phyloP scores from a whole-genome alignment of 2,888 invertebrate genomes.

The Pollenia labialis region DNA sequence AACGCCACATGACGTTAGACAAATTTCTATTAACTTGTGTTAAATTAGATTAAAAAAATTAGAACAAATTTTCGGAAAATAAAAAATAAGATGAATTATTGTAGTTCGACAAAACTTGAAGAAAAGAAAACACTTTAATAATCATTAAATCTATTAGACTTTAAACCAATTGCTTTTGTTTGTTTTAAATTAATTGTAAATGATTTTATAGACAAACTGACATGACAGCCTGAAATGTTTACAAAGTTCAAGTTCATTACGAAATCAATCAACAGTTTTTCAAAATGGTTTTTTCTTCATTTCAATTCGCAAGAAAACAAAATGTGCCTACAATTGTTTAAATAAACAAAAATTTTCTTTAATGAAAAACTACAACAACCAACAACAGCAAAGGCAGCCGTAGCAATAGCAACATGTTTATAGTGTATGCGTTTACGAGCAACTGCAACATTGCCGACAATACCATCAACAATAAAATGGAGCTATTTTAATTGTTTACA shows the following conservation, averaged over 20 bases:
- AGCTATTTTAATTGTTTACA: conserved; percentile 73
- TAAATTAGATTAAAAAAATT: conserved; percentile 3
- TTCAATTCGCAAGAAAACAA: conserved; percentile 6
- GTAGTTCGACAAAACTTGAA: background rate
- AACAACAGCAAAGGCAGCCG: background rate
- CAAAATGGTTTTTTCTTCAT: conserved; percentile 3
- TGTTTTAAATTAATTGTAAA: conserved; percentile 18
- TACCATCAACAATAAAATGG: conserved; percentile 22
- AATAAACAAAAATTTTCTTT: conserved; percentile 42
- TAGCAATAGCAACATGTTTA: background rate
- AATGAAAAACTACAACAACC: conserved; percentile 44
- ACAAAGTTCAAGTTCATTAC: conserved; percentile 69
- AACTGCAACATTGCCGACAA: conserved; percentile 32
- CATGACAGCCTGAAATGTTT: conserved; percentile 55
- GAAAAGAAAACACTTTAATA: conserved; percentile 14
- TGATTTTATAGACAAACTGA: conserved; percentile 30
- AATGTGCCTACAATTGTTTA: conserved; percentile 21
- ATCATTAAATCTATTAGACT: conserved; percentile 19
- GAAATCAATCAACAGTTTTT: conserved; percentile 66
- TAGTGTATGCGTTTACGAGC: background rate
- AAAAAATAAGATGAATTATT: conserved; percentile 22
- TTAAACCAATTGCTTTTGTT: conserved; percentile 16
- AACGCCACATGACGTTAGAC: conserved; percentile 49
- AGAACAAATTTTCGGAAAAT: background rate
- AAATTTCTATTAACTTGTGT: background rate